Base-by-base conservation (phyloP, 2,888 invertebrate genomes). In the Phaedon cochleariae region DNA sequence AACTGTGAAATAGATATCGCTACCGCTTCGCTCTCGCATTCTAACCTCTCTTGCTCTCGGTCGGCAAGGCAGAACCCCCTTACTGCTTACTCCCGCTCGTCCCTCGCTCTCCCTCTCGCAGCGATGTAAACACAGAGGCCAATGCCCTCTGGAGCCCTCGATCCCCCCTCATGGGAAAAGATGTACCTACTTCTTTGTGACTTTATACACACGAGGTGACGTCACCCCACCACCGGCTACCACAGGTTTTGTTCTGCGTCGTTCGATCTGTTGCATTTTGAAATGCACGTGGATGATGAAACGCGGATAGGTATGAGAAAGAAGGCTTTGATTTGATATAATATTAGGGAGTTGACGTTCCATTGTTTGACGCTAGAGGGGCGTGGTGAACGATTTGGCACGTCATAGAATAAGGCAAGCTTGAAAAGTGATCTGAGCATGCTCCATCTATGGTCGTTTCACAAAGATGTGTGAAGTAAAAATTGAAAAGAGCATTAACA, bases 51-150 rank as follows among this genome's bases (percentile, higher is more conserved):
- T 20, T 15, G 20, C 37, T 55, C 57, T 57, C 26, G 46, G 26
- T 17, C 26, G 45, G 22, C 26, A 45, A 7, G 6, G 34, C n/a
- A 54, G 34, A 18, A 18, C n/a, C n/a, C n/a, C n/a, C n/a, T n/a
- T 20, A 41, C 12, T 41, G 48, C 21, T 5, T 1, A 5, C 10
- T 10, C 48, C 22, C 57, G 29, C 31, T 54, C 69, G 67, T 65
- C 73, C 73, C 75, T 72, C 75, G 72, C 78, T n/a, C n/a, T n/a
- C 80, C 79, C 77, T 75, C 76, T 77, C 31, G 51, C 54, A 31
- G 76, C 80, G 82, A 82, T 81, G 81, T 82, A 82, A 82, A 82
- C 80, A 81, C 79, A 79, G 77, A 75, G 81, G 77, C 78, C 81
- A 79, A 81, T 77, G 81, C 72, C 79, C 80, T 73, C 70, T 58